Evolutionary conservation across 1,140 invertebrate genomes (phyloP), one percentile per base, ranked within the genome.

Genomic region (Leptopilina boulardi): DNA sequence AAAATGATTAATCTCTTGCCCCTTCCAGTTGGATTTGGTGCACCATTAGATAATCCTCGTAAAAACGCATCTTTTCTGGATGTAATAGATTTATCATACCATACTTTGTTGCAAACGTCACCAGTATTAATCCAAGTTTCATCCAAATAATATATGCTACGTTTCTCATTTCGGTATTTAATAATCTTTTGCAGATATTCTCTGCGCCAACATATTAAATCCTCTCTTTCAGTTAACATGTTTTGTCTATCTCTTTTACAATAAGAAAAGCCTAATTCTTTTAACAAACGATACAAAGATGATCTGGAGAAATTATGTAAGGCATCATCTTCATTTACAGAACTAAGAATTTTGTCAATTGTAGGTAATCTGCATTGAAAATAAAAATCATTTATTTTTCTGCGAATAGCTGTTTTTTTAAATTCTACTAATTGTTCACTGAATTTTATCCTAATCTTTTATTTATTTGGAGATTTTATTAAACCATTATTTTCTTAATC

Each of bases 61-160:
- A 75, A n/a, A 73, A 71, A 81, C 18, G 59, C 13, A 77, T 73
- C 66, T 51, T 26, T 51, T 71, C 38, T 70, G 74, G 26, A 76
- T 51, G 10, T 51, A 9, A 47, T 21, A 8, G 42, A 26, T 30
- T 1, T 10, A 42, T 74, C 71, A 47, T 51, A 21, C 5, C 51
- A 76, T 10, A 4, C 30, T n/a, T 72, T 44, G 74, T 72, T 73
- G 75, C 15, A 51, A 19, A 41, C 42, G 23, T 73, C 72, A 9
- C 72, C 72, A 15, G 42, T 42, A 47, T 73, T 73, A 6, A 73
- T 6, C 42, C 72, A 73, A 3, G 72, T 73, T 23, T 73, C 72
- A 42, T 73, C 72, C 21, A 73, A 51, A 26, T 73, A 73, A 51
- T 73, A 73, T 9, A 73, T 73, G 3, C 42, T 41, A 8, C 72